Percentiles rank a stretch among this genome's conserved stretches.
Evolutionary conservation across 2,797 vertebrate genomes (phyloP).

Genomic region (Lophotriccus pileatus): DNA sequence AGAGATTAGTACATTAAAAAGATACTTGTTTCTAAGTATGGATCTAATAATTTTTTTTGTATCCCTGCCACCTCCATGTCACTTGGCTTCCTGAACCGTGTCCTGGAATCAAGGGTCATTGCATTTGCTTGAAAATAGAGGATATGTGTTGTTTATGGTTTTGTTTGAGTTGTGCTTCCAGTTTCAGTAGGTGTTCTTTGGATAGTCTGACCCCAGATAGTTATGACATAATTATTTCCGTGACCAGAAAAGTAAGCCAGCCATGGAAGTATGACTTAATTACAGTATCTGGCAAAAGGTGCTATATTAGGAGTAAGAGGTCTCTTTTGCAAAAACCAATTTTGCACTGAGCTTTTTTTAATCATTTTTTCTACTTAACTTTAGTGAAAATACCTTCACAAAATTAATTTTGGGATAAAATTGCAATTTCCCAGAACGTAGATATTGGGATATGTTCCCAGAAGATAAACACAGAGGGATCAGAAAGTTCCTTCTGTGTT

Average conservation of each 20-base stretch:
- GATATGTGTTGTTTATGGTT: neutral
- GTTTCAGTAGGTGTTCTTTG: neutral
- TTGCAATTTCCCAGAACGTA: neutral
- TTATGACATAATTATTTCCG: conserved; percentile 33
- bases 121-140: neutral
- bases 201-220: neutral
- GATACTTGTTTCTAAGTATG: neutral
- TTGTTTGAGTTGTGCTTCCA: neutral
- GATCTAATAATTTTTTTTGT: neutral
- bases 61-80: neutral
- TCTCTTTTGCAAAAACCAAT: neutral
- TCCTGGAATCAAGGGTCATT: neutral
- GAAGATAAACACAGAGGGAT: neutral
- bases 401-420: neutral
- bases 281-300: conserved; percentile 15
- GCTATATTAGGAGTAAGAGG: neutral
- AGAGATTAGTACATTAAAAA: neutral
- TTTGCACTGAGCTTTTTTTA: neutral
- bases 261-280: conserved; percentile 20
- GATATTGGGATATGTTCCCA: neutral
- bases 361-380: neutral
- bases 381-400: neutral
- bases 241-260: neutral
- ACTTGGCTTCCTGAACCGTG: neutral
- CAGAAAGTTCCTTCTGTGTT: neutral